These are phyloP conservation scores for Candidula unifasciata DNA, from an alignment of 2,888 invertebrate species.

Conservation along the genomic window DNA sequence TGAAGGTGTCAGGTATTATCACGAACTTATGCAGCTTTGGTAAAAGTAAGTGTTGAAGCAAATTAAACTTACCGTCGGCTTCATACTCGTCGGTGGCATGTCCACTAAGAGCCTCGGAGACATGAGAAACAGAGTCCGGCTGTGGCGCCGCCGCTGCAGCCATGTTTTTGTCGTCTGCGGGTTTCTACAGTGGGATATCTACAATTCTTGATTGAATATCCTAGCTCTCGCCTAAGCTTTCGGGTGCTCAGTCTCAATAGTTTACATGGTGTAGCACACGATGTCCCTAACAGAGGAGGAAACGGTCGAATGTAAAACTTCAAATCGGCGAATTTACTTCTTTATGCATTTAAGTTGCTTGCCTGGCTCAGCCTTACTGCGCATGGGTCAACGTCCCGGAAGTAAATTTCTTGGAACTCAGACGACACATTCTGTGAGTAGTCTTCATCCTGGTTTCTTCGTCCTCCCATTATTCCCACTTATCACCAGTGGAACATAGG, in stretches of 20 bases:
- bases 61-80: slow-evolving; percentile 14
- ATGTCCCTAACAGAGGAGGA: not conserved
- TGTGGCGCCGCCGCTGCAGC: slow-evolving; percentile 35
- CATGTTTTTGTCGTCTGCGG: slow-evolving; percentile 17
- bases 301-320: not conserved
- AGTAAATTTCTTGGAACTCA: slow-evolving; percentile 19
- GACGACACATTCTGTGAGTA: slow-evolving; percentile 12
- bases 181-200: not conserved
- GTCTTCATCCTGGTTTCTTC: too few relatives aligned
- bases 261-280: slow-evolving; percentile 18
- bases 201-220: not conserved
- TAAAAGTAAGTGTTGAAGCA: not conserved
- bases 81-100: slow-evolving; percentile 28
- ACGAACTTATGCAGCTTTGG: too few relatives aligned
- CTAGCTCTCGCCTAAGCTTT: not conserved
- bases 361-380: slow-evolving; percentile 32
- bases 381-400: slow-evolving; percentile 43
- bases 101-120: slow-evolving; percentile 45
- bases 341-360: not conserved
- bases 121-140: slow-evolving; percentile 34
- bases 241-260: not conserved
- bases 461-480: too few relatives aligned
- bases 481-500: too few relatives aligned
- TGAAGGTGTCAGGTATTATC: too few relatives aligned
- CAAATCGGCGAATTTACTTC: not conserved